phyloP scores from a whole-genome alignment of 2,113 vertebrate species.

The Cyprinodon variegatus region DNA sequence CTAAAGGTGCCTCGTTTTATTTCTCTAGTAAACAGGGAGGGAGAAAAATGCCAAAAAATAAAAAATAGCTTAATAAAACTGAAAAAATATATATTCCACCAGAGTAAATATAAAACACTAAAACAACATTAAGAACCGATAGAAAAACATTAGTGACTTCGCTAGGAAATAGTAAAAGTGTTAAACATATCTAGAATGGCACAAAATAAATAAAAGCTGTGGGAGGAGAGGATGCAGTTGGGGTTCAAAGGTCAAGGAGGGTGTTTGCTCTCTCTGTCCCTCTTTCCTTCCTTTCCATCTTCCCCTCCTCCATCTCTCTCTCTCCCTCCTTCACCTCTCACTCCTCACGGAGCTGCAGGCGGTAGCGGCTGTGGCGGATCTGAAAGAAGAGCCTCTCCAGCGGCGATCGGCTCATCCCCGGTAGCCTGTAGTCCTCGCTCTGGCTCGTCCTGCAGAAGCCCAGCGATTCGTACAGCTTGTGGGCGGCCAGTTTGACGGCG shows the following conservation, averaged over 20 bases:
- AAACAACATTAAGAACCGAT: slow-evolving; percentile 64
- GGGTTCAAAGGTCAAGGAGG: slow-evolving; percentile 58
- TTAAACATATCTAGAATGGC: slow-evolving; percentile 65
- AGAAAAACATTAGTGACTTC: slow-evolving; percentile 68
- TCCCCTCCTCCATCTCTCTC: slow-evolving; percentile 49
- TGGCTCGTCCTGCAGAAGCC: slow-evolving; percentile 93
- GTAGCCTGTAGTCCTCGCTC: slow-evolving; percentile 88
- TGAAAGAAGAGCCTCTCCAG: slow-evolving; percentile 98
- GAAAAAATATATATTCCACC: slow-evolving; percentile 47
- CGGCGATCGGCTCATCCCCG: slow-evolving; percentile 92
- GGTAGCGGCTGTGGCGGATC: slow-evolving; percentile 97
- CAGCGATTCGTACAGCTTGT: slow-evolving; percentile 98
- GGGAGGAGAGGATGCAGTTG: slow-evolving; percentile 64
- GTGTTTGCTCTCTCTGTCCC: slow-evolving; percentile 65
- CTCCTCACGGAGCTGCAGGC: slow-evolving; percentile 97
- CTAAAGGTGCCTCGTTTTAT: slow-evolving; percentile 19
- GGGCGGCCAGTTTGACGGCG: slow-evolving; percentile 96
- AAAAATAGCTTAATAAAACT: slow-evolving; percentile 50
- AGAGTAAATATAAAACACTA: slow-evolving; percentile 70
- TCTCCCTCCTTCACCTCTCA: slow-evolving; percentile 73
- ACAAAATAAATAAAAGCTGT: slow-evolving; percentile 75
- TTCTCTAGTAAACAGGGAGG: slow-evolving; percentile 46
- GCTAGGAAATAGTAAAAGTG: slow-evolving; percentile 56
- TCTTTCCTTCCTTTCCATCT: slow-evolving; percentile 43
- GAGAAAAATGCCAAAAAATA: slow-evolving; percentile 41